Evolutionary conservation across 2,113 vertebrate genomes (phyloP), one percentile per base, ranked within the genome.

Genomic region (Azemiops feae): DNA sequence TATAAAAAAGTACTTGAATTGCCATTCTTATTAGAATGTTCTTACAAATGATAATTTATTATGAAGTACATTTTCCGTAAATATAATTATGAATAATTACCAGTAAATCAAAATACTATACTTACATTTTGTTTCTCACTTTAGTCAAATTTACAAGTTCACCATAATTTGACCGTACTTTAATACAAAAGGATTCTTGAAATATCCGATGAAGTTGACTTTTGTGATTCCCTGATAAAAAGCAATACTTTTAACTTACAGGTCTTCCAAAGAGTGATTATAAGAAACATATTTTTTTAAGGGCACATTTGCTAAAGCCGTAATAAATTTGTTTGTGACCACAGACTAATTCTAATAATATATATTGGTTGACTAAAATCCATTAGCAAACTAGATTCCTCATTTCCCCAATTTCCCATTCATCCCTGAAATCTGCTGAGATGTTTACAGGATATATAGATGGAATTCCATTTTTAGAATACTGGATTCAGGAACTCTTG

Each of bases 41-140:
- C 53, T 10, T 88, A 81, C 74, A 81, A 88, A 14, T 12, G 92
- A 86, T 50, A 91, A 39, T 14, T 94, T 4, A 93, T 52, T 74
- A 91, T 88, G 90, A 91, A 34, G 9, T 11, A 45, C 8, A 88
- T 54, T 69, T 50, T n/a, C 39, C 0, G 39, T 92, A 0, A 1
- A 0, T 4, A 0, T 25, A 7, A 57, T 74, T 12, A 39, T 85
- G 22, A n/a, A 39, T 43, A 88, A 60, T 0, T 14, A 50, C 30
- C 60, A 39, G 11, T 91, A 93, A 88, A 81, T 43, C 34, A 81
- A 81, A 81, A 43, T 2, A 47, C 22, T 23, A 8, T 94, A 97
- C 97, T 96, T 94, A 98, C 98, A 85, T 5, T 23, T 87, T 94
- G 92, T 12, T 96, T 94, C 94, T 96, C 53, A 88, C 91, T 96